A percentile compares a stretch with the other conserved stretches of the same genome.
These are phyloP conservation scores for Sitophilus oryzae DNA, from an alignment of 1,140 invertebrate genomes.

Conservation along the genomic window DNA sequence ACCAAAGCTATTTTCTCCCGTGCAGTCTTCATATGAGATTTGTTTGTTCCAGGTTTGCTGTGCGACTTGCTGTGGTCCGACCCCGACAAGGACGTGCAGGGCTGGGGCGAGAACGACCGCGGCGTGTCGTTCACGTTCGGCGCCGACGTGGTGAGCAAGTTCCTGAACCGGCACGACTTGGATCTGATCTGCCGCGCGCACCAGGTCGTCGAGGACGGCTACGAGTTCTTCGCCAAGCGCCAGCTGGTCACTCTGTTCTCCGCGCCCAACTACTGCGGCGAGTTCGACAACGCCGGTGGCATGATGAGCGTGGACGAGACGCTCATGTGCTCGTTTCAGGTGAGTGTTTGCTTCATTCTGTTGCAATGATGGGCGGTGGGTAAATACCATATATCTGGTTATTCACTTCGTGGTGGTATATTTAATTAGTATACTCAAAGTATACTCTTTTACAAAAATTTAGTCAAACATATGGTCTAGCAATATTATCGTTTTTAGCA, in stretches of 20 bases:
- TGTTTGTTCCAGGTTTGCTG: constrained; percentile 59
- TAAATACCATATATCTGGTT: too few relatives aligned
- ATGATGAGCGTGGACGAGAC: constrained; percentile 99
- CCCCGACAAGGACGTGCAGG: constrained; percentile 81
- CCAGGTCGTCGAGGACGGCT: constrained; percentile 70
- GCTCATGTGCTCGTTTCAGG: constrained; percentile 93
- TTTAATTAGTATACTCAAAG: too few relatives aligned
- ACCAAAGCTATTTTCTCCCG: too few relatives aligned
- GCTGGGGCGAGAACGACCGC: constrained; percentile 84
- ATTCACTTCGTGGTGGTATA: too few relatives aligned
- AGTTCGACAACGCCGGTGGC: constrained; percentile 73
- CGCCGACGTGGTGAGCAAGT: constrained; percentile 77
- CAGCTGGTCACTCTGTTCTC: constrained; percentile 90
- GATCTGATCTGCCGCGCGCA: constrained; percentile 87
- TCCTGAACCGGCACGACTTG: constrained; percentile 77
- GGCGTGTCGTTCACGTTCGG: constrained; percentile 85
- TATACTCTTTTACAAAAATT: too few relatives aligned
- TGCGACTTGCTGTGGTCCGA: constrained; percentile 90
- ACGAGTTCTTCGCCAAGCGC: constrained; percentile 65
- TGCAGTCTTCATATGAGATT: too few relatives aligned
- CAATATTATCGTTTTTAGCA: too few relatives aligned
- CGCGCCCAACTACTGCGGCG: constrained; percentile 82
- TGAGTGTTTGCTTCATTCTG: too few relatives aligned
- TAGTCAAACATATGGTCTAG: too few relatives aligned
- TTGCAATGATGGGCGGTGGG: too few relatives aligned